phyloP scores from a whole-genome alignment of 2,888 invertebrate genomes.

The Apotomis capreana region DNA sequence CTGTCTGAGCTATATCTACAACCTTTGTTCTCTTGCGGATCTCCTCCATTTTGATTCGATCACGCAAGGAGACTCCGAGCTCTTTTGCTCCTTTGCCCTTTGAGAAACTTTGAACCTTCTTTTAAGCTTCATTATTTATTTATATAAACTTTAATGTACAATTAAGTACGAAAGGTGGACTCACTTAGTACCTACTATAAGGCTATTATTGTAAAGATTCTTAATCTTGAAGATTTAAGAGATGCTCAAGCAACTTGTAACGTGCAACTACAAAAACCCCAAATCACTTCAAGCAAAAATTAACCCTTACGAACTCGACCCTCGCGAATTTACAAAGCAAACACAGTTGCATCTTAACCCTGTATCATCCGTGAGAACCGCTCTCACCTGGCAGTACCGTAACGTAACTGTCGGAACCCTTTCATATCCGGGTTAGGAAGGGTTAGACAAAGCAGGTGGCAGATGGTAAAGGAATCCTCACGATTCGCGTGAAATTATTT shows the following conservation, averaged over 20 bases:
- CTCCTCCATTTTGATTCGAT: too few relatives aligned
- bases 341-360: constrained; percentile 66
- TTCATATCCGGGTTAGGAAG: constrained; percentile 70
- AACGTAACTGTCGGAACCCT: constrained; percentile 77
- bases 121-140: too few relatives aligned
- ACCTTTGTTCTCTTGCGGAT: too few relatives aligned
- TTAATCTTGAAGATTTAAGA: too few relatives aligned
- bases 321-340: constrained; percentile 48
- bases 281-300: constrained; percentile 18
- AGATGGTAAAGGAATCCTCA: constrained; percentile 60
- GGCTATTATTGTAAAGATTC: too few relatives aligned
- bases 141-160: too few relatives aligned
- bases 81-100: too few relatives aligned
- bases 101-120: too few relatives aligned
- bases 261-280: constrained; percentile 1
- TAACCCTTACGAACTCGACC: constrained; percentile 42
- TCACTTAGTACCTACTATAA: too few relatives aligned
- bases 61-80: too few relatives aligned
- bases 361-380: constrained; percentile 74
- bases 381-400: constrained; percentile 71
- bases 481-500: constrained; percentile 79
- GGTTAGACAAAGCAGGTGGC: constrained; percentile 76
- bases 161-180: too few relatives aligned
- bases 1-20: too few relatives aligned
- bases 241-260: background rate